Base-by-base conservation (phyloP, 2,888 invertebrate species). In the Andrena camellia region DNA sequence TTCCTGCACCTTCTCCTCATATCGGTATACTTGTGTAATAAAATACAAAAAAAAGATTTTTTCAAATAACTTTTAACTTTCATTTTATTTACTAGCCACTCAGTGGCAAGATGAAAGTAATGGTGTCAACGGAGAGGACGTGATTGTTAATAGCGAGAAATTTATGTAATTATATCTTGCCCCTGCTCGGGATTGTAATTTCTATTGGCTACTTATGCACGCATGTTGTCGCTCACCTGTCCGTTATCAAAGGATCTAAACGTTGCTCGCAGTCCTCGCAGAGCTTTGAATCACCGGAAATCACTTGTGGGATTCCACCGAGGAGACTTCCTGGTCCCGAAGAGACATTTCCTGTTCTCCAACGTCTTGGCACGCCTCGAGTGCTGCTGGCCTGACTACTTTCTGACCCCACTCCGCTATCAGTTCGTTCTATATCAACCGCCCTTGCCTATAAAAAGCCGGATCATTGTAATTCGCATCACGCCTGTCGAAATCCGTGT, bases 401-500 rank as follows among this genome's bases (percentile, higher is more conserved):
- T 94, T 98, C 98, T 3, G 98, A 98, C 67, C 98, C 98, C 1
- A 98, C 98, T 2, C 98, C 98, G 23, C 98, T 98, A 94, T 98
- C 98, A 91, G 98, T 98, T 86, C 98, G 95, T 95, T 98, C 98
- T 87, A 98, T 97, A 93, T 98, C 98, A 2, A 96, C 96, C 8
- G 95, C 93, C 76, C 94, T 94, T 57, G 94, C 93, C 90, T 94
- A 89, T 8, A 75, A 75, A 69, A 62, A 59, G 2, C 10, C 60
- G 20, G 2, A 29, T 10, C 13, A 68, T 77, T 77, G 26, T 8
- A 35, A 59, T 73, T 68, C 33, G n/a, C 31, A 31, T 54, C 48
- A n/a, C 1, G 8, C 33, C 54, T 54, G 42, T 60, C 20, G 8
- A 26, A 2, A 52, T 23, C n/a, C 10, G 64, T 70, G 59, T 57